Evolutionary conservation across 2,113 vertebrate species (phyloP).

Genomic region (Todiramphus saurophagus): DNA sequence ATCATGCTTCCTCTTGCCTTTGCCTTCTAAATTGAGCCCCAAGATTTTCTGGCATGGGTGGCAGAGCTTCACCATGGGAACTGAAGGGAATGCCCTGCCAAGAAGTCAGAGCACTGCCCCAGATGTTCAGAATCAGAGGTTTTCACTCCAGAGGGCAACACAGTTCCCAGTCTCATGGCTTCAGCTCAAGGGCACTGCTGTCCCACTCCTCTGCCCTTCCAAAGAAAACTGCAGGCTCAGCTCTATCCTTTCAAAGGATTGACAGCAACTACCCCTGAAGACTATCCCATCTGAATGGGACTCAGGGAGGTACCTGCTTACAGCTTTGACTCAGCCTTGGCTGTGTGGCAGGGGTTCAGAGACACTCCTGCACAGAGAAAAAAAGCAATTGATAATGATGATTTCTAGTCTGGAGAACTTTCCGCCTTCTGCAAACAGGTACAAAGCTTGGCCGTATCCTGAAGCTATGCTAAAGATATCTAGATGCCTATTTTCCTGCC

Average conservation of each 20-base stretch:
- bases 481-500: background rate
- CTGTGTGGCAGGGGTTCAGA: background rate
- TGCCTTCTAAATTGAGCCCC: background rate
- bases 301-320: background rate
- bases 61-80: background rate
- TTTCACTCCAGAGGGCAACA: background rate
- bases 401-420: background rate
- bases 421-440: background rate
- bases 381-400: accelerated
- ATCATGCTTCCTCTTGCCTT: background rate
- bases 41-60: background rate
- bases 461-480: background rate
- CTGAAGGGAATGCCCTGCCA: background rate
- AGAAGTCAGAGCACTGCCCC: background rate
- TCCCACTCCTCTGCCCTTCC: background rate
- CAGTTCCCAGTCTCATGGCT: background rate
- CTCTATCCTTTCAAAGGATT: background rate
- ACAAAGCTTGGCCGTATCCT: background rate
- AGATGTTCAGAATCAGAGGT: background rate
- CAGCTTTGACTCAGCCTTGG: background rate
- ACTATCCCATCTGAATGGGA: background rate
- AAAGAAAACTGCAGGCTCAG: background rate
- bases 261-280: background rate
- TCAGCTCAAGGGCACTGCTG: background rate
- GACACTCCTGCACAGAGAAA: background rate